Base-by-base conservation (phyloP, 2,797 vertebrate genomes). In the Danio jaintianensis region DNA sequence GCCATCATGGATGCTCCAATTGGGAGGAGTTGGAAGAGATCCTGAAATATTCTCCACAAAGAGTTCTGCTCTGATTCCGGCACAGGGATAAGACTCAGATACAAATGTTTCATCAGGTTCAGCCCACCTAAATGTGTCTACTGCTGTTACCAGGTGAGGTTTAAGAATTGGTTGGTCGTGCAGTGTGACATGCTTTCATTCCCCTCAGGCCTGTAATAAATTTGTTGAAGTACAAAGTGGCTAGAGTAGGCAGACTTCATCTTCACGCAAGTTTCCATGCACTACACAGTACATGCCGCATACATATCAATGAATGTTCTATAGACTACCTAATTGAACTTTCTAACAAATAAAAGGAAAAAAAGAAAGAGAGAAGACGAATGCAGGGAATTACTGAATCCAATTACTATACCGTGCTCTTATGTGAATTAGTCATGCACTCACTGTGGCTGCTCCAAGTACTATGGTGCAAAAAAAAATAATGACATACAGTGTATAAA, bases 1-100 rank as follows among this genome's bases (percentile, higher is more conserved):
- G 75, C 83, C 81, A 81, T 75, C 72, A 56, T 20, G n/a, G 81
- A 81, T 75, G 36, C 47, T 82, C 48, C 70, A 62, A 50, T 12
- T 42, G 13, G 74, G 61, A 42, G 47, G 11, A 79, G 38, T 64
- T 80, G 78, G 59, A 80, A 80, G 40, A 72, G 22, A 80, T 80
- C 69, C 78, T 72, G 48, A 73, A 73, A 52, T 73, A 56, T 43
- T 79, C 43, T 70, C 9, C 76, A 78, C 76, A 42, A 59, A 50
- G 56, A 11, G 29, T 69, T 78, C 55, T 48, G 58, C 78, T 64
- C 78, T 72, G 58, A 70, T 79, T 70, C 67, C 10, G 6, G 58
- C 1, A 10, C 13, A 52, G 77, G 13, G 20, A 18, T 79, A 79
- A 22, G 53, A 68, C 18, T 69, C 42, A 29, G 9, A 69, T 40